Evolutionary conservation across 2,113 vertebrate species (phyloP), one percentile per base, ranked within the genome.

Genomic region (Herpetotheres cachinnans): DNA sequence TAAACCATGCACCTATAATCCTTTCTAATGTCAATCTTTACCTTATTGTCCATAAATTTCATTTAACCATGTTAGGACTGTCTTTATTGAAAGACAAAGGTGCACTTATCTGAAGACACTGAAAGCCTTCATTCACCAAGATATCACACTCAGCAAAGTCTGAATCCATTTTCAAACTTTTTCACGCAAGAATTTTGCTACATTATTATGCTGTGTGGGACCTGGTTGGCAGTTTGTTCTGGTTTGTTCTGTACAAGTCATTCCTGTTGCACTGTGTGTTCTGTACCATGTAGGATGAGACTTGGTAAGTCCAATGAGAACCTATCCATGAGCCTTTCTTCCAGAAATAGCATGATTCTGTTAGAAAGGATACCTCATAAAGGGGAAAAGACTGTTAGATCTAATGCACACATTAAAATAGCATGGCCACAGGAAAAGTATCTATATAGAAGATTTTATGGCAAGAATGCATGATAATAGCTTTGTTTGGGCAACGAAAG

Each of bases 31-130:
- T 90, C 93, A 96, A 66, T 91, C 91, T 95, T 97, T 91, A 92
- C 90, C 56, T 95, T 96, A 94, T 81, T 96, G 88, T 92, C 77
- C 94, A 91, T 95, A 89, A 94, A 96, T 97, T 98, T 97, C 18
- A 94, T 97, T 96, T 97, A 98, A 97, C 95, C 78, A 85, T 94
- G 82, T 96, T 97, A 96, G 44, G 86, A 87, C 91, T 95, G 86
- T 91, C 82, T 96, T 97, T 97, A 92, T 61, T 93, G 91, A 97
- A 96, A 95, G 87, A 85, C 66, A 97, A 97, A 96, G 67, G 21
- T 81, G 17, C 61, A 89, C 38, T 25, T 97, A 56, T 79, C 74
- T 82, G 70, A 96, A 97, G 82, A 95, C 36, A 21, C 42, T 79
- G 88, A 97, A 36, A 38, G 78, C 80, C 42, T 94, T 95, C 89